Base-by-base conservation (phyloP, 2,888 invertebrate genomes). In the Leptopilina syphax region DNA sequence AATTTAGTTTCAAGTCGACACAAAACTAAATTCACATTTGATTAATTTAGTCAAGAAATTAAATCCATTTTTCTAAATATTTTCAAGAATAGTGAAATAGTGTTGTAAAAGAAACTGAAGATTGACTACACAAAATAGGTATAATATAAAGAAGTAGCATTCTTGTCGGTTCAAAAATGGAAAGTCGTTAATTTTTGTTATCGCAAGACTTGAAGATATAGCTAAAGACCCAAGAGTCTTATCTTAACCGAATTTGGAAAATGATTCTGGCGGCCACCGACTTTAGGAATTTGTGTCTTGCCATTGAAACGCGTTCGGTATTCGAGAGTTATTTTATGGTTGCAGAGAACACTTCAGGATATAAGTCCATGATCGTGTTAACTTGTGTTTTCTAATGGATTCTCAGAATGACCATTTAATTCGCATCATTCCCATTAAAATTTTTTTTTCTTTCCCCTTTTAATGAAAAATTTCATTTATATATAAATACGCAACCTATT, bases 241-340 rank as follows among this genome's bases (percentile, higher is more conserved):
- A 89, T 88, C 89, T 89, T 86, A 87, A 89, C 87, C 85, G 86
- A 89, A 89, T 90, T 88, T 89, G 85, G 86, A 85, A 88, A 89
- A 89, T 89, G 86, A 87, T 86, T 86, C 76, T 80, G 85, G 65
- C 79, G 87, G 84, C 86, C 85, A 87, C 73, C 41, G 57, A 9
- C 57, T 73, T 57, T n/a, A 87, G 86, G 88, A 87, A 90, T 89
- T 85, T 84, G 83, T 86, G 87, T 87, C 87, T 82, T 87, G 88
- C 86, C 88, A 89, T 88, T 83, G 88, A 84, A 81, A 82, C 84
- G 83, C 85, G 85, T 84, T 86, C 84, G 87, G 87, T 79, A 88
- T 89, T 85, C 84, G 84, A 80, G 84, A 80, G 85, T 83, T 83
- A 87, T 88, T 82, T 82, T 78, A 41, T 77, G 41, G 57, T 65